phyloP scores from a whole-genome alignment of 2,888 invertebrate genomes.

The Crossocerus cetratus region DNA sequence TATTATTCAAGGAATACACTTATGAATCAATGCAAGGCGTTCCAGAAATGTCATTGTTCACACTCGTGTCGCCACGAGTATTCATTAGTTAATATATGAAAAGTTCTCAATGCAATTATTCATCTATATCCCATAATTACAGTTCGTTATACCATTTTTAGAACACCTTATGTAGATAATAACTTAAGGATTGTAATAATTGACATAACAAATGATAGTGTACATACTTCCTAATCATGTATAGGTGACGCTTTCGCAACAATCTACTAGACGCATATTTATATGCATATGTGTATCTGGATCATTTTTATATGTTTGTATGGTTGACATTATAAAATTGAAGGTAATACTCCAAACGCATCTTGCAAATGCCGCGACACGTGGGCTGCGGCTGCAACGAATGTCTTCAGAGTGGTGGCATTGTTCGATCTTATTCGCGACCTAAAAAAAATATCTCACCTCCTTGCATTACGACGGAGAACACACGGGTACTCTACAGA shows the following conservation, averaged over 20 bases:
- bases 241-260: background rate
- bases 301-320: no score
- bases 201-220: background rate
- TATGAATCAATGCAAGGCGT: background rate
- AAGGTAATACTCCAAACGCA: slow-evolving; percentile 7
- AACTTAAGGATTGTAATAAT: background rate
- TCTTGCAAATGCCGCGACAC: slow-evolving; percentile 13
- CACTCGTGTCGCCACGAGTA: no score
- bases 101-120: no score
- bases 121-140: no score
- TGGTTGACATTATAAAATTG: slow-evolving; percentile 23
- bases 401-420: background rate
- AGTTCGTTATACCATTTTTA: no score
- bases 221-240: no score
- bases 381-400: slow-evolving; percentile 4
- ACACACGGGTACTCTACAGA: slow-evolving; percentile 7
- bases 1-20: background rate
- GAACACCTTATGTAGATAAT: background rate
- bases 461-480: slow-evolving; percentile 7
- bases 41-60: no score
- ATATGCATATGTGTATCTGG: no score
- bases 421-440: slow-evolving; percentile 1
- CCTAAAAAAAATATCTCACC: slow-evolving; percentile 3
- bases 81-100: no score
- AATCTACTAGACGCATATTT: background rate